phyloP scores from a whole-genome alignment of 2,888 invertebrate species.

The Mechanitis messenoides region DNA sequence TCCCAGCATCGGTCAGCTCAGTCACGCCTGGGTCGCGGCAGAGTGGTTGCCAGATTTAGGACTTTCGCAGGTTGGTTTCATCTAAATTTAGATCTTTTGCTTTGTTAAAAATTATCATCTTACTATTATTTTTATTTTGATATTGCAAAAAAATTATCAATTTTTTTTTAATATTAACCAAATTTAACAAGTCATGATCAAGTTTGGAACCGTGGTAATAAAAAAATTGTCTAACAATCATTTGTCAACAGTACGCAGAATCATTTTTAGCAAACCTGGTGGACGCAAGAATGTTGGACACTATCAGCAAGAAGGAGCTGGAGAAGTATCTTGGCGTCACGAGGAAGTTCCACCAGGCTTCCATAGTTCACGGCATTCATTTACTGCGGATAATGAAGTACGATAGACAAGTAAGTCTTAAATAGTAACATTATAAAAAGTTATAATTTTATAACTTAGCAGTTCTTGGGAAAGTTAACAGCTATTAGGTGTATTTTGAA shows the following conservation, averaged over 20 bases:
- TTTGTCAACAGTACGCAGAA: constrained; percentile 84
- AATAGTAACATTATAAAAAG: no score
- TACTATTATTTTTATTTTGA: constrained; percentile 2
- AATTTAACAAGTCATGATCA: neutral
- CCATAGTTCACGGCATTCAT: constrained; percentile 95
- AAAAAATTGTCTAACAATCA: neutral
- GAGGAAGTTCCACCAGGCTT: constrained; percentile 95
- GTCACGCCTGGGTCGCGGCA: constrained; percentile 95
- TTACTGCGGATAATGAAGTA: constrained; percentile 93
- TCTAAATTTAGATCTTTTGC: neutral
- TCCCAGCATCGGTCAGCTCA: constrained; percentile 90
- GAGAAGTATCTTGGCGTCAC: constrained; percentile 95
- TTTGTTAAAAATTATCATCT: no score
- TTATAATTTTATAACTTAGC: no score
- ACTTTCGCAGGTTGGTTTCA: constrained; percentile 79
- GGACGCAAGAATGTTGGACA: constrained; percentile 94
- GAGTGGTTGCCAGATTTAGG: constrained; percentile 96
- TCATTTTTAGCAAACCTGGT: constrained; percentile 92
- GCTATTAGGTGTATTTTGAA: no score
- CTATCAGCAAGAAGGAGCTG: constrained; percentile 93
- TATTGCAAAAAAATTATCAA: no score
- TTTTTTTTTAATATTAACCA: no score
- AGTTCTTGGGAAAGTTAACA: no score
- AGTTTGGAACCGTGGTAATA: neutral
- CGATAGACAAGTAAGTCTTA: constrained; percentile 84